These are phyloP conservation scores for Aldrovandia affinis DNA, from an alignment of 2,797 vertebrate species.

Conservation along the genomic window DNA sequence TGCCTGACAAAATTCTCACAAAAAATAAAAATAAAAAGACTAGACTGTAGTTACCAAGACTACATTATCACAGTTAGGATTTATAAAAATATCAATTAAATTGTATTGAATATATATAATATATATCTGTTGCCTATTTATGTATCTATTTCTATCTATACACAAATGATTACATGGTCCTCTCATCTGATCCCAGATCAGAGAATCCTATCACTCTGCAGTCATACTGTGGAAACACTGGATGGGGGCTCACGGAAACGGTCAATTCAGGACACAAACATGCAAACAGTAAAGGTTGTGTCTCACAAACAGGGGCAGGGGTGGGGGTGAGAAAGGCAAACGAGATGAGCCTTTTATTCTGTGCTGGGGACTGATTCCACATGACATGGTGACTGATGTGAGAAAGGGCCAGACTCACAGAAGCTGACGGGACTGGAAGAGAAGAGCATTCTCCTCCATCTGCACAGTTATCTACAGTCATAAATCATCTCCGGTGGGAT, in stretches of 20 bases:
- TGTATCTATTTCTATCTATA: too few relatives aligned
- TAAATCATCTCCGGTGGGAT: conserved; percentile 79
- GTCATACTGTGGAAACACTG: not conserved
- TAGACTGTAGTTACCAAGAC: not conserved
- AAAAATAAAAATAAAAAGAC: not conserved
- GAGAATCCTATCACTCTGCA: not conserved
- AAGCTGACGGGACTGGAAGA: conserved; percentile 77
- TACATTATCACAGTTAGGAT: not conserved
- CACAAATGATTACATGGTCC: too few relatives aligned
- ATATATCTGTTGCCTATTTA: not conserved
- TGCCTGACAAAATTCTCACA: not conserved
- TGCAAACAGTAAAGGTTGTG: conserved; percentile 59
- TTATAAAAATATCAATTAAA: not conserved
- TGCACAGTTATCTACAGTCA: conserved; percentile 72
- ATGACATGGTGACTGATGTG: conserved; percentile 81
- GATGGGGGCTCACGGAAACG: conserved; percentile 46
- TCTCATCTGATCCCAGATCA: not conserved
- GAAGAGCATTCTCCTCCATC: conserved; percentile 77
- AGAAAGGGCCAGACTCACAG: conserved; percentile 78
- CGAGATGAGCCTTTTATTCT: conserved; percentile 67
- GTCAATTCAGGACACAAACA: conserved; percentile 62
- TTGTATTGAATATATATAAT: not conserved
- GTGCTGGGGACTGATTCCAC: conserved; percentile 70
- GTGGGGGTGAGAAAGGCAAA: conserved; percentile 59
- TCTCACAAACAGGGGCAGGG: conserved; percentile 49